Percentiles rank a stretch among this genome's conserved stretches.
phyloP scores from a whole-genome alignment of 2,797 vertebrate genomes.

The Peromyscus attwateri region DNA sequence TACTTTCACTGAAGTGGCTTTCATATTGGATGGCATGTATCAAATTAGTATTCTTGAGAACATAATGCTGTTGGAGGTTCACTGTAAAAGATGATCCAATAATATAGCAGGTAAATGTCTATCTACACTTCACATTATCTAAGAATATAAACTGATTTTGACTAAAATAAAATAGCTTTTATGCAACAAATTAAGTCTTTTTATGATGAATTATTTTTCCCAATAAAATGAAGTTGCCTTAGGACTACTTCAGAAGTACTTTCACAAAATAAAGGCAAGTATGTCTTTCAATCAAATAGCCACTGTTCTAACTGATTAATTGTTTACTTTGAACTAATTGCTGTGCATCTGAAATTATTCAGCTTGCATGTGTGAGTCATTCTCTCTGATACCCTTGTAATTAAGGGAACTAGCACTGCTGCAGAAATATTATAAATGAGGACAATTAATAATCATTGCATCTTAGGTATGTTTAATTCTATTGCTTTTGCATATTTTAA shows the following conservation, averaged over 20 bases:
- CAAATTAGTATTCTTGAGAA: neutral
- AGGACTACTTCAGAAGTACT: neutral
- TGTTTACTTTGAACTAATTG: neutral
- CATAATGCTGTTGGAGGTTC: neutral
- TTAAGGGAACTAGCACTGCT: neutral
- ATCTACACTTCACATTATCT: neutral
- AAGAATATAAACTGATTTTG: neutral
- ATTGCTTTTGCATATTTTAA: neutral
- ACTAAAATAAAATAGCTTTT: neutral
- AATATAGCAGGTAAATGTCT: neutral
- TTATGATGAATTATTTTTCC: neutral
- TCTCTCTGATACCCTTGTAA: neutral
- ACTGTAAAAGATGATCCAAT: neutral
- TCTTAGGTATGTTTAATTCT: neutral
- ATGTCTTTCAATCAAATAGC: neutral
- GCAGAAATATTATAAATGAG: neutral
- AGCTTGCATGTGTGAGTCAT: neutral
- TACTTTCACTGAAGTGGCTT: neutral
- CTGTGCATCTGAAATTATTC: neutral
- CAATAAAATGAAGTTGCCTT: neutral
- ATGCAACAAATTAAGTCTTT: neutral
- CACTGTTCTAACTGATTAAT: neutral
- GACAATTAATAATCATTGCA: neutral
- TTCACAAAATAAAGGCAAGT: neutral
- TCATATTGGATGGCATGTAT: neutral